A percentile compares a stretch with the other conserved stretches of the same genome.
These are phyloP conservation scores for Conopomorpha cramerella DNA, from an alignment of 1,140 invertebrate genomes.

Conservation along the genomic window DNA sequence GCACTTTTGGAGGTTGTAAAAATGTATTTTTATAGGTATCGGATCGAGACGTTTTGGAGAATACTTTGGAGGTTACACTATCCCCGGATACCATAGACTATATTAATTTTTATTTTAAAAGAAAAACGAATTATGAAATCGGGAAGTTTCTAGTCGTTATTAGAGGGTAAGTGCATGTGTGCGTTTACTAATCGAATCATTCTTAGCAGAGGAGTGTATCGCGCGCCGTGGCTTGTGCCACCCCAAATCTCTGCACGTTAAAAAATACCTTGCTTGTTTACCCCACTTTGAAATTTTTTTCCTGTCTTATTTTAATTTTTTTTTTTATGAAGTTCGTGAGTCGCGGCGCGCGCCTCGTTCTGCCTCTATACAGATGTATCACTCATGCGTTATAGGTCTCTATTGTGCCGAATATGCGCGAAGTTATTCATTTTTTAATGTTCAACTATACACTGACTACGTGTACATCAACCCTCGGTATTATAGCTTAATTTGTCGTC, in stretches of 20 bases:
- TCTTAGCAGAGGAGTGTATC: too few relatives aligned
- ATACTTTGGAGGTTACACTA: too few relatives aligned
- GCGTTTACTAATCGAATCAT: too few relatives aligned
- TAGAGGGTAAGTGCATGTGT: too few relatives aligned
- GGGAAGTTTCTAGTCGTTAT: too few relatives aligned
- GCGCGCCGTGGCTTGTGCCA: constrained; percentile 40
- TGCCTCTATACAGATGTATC: constrained; percentile 28
- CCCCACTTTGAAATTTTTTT: constrained; percentile 56
- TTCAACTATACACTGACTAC: constrained; percentile 31
- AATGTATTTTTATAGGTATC: too few relatives aligned
- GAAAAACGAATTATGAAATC: too few relatives aligned
- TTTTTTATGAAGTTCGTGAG: constrained; percentile 44
- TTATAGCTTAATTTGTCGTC: constrained; percentile 14
- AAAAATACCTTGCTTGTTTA: constrained; percentile 55
- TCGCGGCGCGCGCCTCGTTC: constrained; percentile 36
- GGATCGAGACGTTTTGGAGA: too few relatives aligned
- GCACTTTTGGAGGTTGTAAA: too few relatives aligned
- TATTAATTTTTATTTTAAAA: too few relatives aligned
- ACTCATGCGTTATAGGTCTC: constrained; percentile 32
- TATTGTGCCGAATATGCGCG: constrained; percentile 30
- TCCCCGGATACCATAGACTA: too few relatives aligned
- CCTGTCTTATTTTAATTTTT: constrained; percentile 39
- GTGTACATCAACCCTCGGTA: constrained; percentile 12
- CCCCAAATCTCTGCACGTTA: constrained; percentile 23
- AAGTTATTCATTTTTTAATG: constrained; percentile 44